A percentile compares a stretch with the other conserved stretches of the same genome.
These are phyloP conservation scores for Orgyia antiqua DNA, from an alignment of 2,888 invertebrate genomes.

Conservation along the genomic window DNA sequence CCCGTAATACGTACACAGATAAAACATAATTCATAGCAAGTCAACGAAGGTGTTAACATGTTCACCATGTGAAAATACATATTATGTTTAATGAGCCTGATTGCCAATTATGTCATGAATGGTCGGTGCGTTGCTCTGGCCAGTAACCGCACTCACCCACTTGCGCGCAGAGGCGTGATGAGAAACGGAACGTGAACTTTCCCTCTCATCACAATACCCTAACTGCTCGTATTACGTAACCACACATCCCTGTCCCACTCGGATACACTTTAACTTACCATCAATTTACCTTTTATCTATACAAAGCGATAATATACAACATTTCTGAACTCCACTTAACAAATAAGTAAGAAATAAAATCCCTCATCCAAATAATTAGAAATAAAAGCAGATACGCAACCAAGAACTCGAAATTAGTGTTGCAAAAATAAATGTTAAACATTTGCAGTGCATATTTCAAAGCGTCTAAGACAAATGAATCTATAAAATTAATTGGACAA, in stretches of 20 bases:
- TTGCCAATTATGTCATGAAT: conserved; percentile 71
- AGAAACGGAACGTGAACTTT: conserved; percentile 69
- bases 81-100: conserved; percentile 64
- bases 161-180: conserved; percentile 68
- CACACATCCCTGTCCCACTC: conserved; percentile 39
- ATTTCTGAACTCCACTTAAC: no score
- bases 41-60: conserved; percentile 42
- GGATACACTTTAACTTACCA: conserved; percentile 24
- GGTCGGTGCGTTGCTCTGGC: conserved; percentile 68
- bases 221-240: conserved; percentile 47
- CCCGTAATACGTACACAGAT: no score
- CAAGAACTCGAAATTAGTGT: conserved; percentile 14
- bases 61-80: conserved; percentile 47
- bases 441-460: conserved; percentile 51
- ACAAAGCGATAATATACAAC: no score
- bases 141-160: conserved; percentile 73
- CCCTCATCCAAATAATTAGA: no score
- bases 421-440: conserved; percentile 28
- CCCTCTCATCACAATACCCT: conserved; percentile 70
- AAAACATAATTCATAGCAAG: conserved; percentile 6
- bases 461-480: conserved; percentile 72
- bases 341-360: no score
- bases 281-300: no score
- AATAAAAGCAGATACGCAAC: conserved; percentile 10
- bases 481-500: conserved; percentile 78